Base-by-base conservation (phyloP, 2,888 invertebrate genomes). In the Lucinisca nassula region DNA sequence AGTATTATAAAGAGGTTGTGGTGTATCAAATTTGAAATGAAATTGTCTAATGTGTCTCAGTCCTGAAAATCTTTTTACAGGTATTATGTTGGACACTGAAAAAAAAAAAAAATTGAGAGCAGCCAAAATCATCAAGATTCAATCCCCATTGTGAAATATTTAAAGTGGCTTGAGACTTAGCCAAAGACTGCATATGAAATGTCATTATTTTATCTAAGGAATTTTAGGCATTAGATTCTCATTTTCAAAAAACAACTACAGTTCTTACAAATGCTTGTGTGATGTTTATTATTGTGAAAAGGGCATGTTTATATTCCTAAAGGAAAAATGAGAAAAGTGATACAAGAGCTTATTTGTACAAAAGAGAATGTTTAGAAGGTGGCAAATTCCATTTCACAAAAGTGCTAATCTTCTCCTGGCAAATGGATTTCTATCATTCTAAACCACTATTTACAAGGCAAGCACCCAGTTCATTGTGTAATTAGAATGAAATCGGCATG, bases 301-400 rank as follows among this genome's bases (percentile, higher is more conserved):
- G 30, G 12, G 61, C 30, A 4, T 61, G 61, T 61, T 61, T 61
- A 14, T 24, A 61, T 61, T 61, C 61, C 24, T 24, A 3, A 61
- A 14, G 27, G 6, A 61, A 61, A 8, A 61, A 61, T 27, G 27
- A 61, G 61, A 61, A 61, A 61, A 6, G 24, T 27, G 24, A 61
- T 24, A 61, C 1, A 6, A 14, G 14, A 30, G 61, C 61, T 61
- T 61, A 61, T 61, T 61, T 61, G 61, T 61, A 30, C 61, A 61
- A 61, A 27, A 4, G 10, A 24, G 27, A 30, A 30, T 24, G n/a
- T 24, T 61, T n/a, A 61, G 27, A 61, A 61, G 61, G 61, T 61
- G 61, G 61, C 61, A 61, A 61, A 61, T 61, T 61, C 61, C 61
- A 61, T 61, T 61, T 61, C 27, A 61, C n/a, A 17, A 61, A 61